Percentiles rank a stretch among this genome's conserved stretches.
Conservation (phyloP, 1,140 invertebrate species). For the Oryctes rhinoceros region DNA sequence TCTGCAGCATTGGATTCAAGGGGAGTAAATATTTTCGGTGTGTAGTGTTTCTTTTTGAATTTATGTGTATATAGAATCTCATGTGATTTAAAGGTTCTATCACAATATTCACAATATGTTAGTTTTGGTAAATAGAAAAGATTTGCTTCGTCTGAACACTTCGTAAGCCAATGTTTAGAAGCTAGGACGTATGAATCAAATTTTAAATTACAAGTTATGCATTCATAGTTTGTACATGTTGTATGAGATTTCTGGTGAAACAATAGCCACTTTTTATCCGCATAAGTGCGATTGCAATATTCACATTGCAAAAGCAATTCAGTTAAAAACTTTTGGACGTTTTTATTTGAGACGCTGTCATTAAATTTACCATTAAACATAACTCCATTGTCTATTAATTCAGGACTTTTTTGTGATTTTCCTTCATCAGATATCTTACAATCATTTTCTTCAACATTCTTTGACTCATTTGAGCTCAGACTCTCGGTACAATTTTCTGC, state of each 20-base stretch:
- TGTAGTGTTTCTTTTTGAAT: constrained; percentile 60
- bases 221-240: constrained; percentile 65
- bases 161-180: constrained; percentile 65
- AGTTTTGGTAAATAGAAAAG: constrained; percentile 59
- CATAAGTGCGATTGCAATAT: constrained; percentile 66
- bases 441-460: constrained; percentile 34
- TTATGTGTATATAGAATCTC: constrained; percentile 59
- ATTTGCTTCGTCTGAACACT: constrained; percentile 63
- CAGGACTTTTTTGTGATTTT: constrained; percentile 5
- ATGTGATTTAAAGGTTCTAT: constrained; percentile 60
- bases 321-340: constrained; percentile 55
- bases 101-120: constrained; percentile 59
- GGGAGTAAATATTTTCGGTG: constrained; percentile 51
- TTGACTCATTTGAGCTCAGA: constrained; percentile 9
- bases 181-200: constrained; percentile 64
- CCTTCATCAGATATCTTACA: constrained; percentile 38
- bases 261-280: constrained; percentile 62
- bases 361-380: constrained; percentile 17
- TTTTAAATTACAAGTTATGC: constrained; percentile 63
- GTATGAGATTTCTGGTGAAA: constrained; percentile 63
- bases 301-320: constrained; percentile 67
- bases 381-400: constrained; percentile 34
- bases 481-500: constrained; percentile 50
- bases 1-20: not conserved
- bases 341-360: constrained; percentile 40